A percentile compares a stretch with the other conserved stretches of the same genome.
phyloP scores from a whole-genome alignment of 2,113 vertebrate species.

The Oceanites oceanicus region DNA sequence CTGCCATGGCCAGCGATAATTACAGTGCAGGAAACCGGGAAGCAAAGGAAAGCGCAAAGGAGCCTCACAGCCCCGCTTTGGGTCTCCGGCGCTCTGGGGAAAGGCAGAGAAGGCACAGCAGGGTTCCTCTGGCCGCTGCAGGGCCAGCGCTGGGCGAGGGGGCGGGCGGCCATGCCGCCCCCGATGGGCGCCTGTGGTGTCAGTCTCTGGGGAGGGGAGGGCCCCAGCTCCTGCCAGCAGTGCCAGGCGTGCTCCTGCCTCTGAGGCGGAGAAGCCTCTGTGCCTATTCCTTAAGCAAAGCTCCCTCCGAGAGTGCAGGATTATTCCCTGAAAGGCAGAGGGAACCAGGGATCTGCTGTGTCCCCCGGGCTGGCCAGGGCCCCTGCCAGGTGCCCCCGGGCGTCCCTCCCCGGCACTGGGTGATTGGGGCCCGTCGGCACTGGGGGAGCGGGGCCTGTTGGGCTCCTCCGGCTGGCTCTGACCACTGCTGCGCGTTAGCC shows the following conservation, averaged over 20 bases:
- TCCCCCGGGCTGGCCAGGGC: neutral
- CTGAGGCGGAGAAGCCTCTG: neutral
- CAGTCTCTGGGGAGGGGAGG: neutral
- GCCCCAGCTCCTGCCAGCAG: fast-evolving
- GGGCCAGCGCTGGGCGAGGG: neutral
- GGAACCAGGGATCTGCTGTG: neutral
- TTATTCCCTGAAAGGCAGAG: neutral
- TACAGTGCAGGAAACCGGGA: neutral
- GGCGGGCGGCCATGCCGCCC: fast-evolving
- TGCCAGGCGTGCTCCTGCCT: fast-evolving
- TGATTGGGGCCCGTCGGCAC: too few relatives aligned
- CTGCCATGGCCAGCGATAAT: neutral
- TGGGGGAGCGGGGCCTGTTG: too few relatives aligned
- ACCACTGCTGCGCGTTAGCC: fast-evolving
- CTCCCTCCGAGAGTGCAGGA: neutral
- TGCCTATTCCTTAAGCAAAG: neutral
- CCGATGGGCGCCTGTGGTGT: neutral
- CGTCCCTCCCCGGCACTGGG: fast-evolving
- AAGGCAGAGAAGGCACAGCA: neutral
- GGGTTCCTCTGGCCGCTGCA: neutral
- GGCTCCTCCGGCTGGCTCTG: neutral
- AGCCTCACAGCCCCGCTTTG: neutral
- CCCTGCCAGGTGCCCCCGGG: fast-evolving
- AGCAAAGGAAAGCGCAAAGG: neutral
- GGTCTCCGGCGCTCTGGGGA: neutral